A percentile compares a stretch with the other conserved stretches of the same genome.
phyloP scores from a whole-genome alignment of 2,888 invertebrate genomes.

The Synanthedon formicaeformis region DNA sequence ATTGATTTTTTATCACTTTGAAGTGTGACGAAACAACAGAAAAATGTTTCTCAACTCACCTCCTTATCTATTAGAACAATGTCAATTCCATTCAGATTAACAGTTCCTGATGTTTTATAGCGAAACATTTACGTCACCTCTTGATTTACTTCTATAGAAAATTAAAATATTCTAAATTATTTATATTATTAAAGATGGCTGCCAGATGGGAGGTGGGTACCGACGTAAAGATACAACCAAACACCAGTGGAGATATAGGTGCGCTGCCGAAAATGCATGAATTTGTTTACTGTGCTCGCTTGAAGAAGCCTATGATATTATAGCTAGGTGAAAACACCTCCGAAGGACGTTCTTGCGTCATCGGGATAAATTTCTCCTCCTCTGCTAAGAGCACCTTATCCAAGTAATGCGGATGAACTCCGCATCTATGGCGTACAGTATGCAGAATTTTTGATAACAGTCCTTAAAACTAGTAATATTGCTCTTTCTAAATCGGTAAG shows the following conservation, averaged over 20 bases:
- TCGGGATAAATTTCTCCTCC: no score
- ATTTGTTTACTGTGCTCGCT: not conserved
- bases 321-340: not conserved
- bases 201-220: not conserved
- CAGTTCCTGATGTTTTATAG: not conserved
- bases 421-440: no score
- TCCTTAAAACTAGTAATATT: no score
- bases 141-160: not conserved
- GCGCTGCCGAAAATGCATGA: not conserved
- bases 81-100: conserved; percentile 33
- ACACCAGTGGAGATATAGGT: not conserved
- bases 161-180: not conserved
- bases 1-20: conserved; percentile 56
- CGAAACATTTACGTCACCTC: not conserved
- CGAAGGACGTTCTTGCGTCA: no score
- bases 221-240: not conserved
- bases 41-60: conserved; percentile 39
- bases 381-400: no score
- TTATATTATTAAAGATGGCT: not conserved
- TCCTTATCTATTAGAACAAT: conserved; percentile 46
- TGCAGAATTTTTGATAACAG: no score
- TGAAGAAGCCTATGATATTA: not conserved
- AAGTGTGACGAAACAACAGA: conserved; percentile 45
- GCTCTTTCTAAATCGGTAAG: no score
- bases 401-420: no score